phyloP scores from a whole-genome alignment of 1,140 invertebrate species.

The Trichoplusia ni region DNA sequence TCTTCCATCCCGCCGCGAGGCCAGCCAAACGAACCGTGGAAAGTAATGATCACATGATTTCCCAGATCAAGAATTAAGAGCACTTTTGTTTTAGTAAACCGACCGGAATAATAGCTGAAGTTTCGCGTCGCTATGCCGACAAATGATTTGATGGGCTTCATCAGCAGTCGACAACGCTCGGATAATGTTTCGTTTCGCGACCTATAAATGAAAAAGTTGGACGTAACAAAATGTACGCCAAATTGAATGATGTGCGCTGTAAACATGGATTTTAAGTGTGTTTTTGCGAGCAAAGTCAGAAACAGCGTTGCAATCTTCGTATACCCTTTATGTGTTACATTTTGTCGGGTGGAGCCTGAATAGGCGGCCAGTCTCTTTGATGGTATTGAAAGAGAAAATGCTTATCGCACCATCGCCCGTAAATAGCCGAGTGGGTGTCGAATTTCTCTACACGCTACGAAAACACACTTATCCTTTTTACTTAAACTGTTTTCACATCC shows the following conservation, averaged over 20 bases:
- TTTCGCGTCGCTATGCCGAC: slow-evolving; percentile 66
- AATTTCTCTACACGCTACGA: slow-evolving; percentile 69
- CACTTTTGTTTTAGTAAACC: slow-evolving; percentile 67
- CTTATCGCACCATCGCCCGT: slow-evolving; percentile 75
- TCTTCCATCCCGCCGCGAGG: slow-evolving; percentile 24
- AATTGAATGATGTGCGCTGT: slow-evolving; percentile 31
- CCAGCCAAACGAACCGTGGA: slow-evolving; percentile 53
- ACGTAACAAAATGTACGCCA: slow-evolving; percentile 28
- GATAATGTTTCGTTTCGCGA: slow-evolving; percentile 53
- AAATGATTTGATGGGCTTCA: slow-evolving; percentile 70
- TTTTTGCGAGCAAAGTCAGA: slow-evolving; percentile 47
- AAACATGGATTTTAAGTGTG: slow-evolving; percentile 42
- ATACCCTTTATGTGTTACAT: slow-evolving; percentile 68
- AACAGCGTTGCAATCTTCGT: slow-evolving; percentile 53
- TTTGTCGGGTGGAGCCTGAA: slow-evolving; percentile 65
- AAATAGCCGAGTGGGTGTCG: slow-evolving; percentile 74
- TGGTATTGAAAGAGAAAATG: slow-evolving; percentile 76
- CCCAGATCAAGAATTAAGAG: slow-evolving; percentile 64
- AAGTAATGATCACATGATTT: slow-evolving; percentile 62
- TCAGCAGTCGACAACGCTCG: slow-evolving; percentile 45
- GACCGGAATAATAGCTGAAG: slow-evolving; percentile 71
- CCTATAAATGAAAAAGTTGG: slow-evolving; percentile 49
- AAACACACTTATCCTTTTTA: slow-evolving; percentile 77
- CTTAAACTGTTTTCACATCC: slow-evolving; percentile 70
- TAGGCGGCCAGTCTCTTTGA: slow-evolving; percentile 74